Base-by-base conservation (phyloP, 1,140 invertebrate genomes). In the Thereuonema tuberculata region DNA sequence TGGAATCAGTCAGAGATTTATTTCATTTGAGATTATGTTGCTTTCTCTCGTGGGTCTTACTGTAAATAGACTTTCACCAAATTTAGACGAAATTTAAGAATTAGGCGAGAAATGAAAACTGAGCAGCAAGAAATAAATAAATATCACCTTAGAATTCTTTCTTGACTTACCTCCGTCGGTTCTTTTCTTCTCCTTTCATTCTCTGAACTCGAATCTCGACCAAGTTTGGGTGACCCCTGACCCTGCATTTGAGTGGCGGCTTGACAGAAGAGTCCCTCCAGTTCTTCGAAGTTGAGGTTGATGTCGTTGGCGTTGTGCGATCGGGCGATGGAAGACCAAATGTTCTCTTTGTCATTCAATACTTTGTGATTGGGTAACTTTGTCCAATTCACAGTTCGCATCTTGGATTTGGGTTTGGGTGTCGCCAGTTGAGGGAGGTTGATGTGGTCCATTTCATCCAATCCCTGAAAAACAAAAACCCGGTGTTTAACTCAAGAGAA, bases 351-450 rank as follows among this genome's bases (percentile, higher is more conserved):
- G 68, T 86, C 87, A 46, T 84, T 85, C 59, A 88, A 79, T 15
- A 90, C 84, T 75, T 89, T 89, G 68, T 84, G 84, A 71, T 84
- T 85, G 2, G 89, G 87, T 67, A 94, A 92, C 72, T 93, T 93
- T 69, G 87, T 89, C 90, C 90, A 93, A 70, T 94, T 94, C 61
- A 93, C 84, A 2, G 90, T 91, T 74, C 91, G 91, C 90, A 93
- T 92, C 71, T 93, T 93, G n/a, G 85, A 81, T 72, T 87, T 87
- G 2, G 91, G 90, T 48, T 84, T 83, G 0, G 89, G 89, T 46
- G 83, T 92, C 66, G 88, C 84, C 71, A 90, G 87, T 68, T 93
- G 89, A 1, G 89, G 89, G 64, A 92, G 69, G 64, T 31, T 68
- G 64, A 26, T 64, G 63, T n/a, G 65, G 60, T n/a, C n/a, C n/a